Conservation (phyloP, 2,888 invertebrate genomes). For the Spodoptera picta region DNA sequence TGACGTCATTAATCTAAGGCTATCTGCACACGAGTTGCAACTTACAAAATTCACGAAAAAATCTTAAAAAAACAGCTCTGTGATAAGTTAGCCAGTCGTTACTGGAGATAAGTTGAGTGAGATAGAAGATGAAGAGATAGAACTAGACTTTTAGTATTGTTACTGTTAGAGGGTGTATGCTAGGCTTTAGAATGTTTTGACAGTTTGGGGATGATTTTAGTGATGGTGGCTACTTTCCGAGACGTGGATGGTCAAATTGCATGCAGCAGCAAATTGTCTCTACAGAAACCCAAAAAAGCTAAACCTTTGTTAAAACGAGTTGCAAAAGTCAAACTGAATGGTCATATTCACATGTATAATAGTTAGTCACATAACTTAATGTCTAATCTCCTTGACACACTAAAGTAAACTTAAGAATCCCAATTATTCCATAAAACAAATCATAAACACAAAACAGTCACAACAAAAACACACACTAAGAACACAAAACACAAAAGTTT, state of each 20-base stretch:
- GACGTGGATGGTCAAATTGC: too few relatives aligned
- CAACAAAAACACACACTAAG: slow-evolving; percentile 40
- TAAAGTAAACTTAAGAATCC: background rate
- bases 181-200: too few relatives aligned
- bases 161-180: slow-evolving; percentile 18
- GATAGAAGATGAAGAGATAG: slow-evolving; percentile 57
- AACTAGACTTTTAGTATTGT: slow-evolving; percentile 43
- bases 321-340: too few relatives aligned
- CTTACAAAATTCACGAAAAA: slow-evolving; percentile 57
- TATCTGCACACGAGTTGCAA: slow-evolving; percentile 51
- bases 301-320: too few relatives aligned
- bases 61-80: slow-evolving; percentile 54
- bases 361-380: too few relatives aligned
- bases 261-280: too few relatives aligned
- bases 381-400: too few relatives aligned
- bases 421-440: slow-evolving; percentile 47
- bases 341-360: too few relatives aligned
- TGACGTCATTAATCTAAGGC: slow-evolving; percentile 57
- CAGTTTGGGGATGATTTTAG: too few relatives aligned
- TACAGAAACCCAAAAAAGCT: too few relatives aligned
- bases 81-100: slow-evolving; percentile 62
- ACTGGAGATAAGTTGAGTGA: slow-evolving; percentile 55
- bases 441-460: slow-evolving; percentile 38
- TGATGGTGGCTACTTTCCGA: too few relatives aligned
- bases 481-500: slow-evolving; percentile 55